These are phyloP conservation scores for Podarcis siculus DNA, from an alignment of 2,797 vertebrate species.

Conservation along the genomic window DNA sequence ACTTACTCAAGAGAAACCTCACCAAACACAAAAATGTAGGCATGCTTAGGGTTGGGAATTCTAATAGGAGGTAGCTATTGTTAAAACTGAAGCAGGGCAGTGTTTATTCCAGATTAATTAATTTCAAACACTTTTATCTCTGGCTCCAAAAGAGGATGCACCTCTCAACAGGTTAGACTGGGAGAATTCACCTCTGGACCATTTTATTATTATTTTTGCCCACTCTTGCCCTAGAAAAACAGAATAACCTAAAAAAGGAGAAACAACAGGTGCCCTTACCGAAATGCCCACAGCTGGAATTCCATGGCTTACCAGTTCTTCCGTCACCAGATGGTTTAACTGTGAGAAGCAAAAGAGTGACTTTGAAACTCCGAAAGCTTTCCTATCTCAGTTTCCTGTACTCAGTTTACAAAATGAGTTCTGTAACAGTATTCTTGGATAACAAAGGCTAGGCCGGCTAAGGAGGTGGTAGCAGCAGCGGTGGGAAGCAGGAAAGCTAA, in stretches of 20 bases:
- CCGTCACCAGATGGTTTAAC: constrained; percentile 32
- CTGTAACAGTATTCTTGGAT: background rate
- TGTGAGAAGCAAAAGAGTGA: constrained; percentile 3
- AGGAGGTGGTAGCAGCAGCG: too few species aligned
- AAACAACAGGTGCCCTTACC: background rate
- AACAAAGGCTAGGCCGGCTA: background rate
- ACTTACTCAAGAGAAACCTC: too few species aligned
- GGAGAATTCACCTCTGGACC: background rate
- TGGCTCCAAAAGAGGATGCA: background rate
- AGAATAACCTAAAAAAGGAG: background rate
- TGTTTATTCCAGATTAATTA: background rate
- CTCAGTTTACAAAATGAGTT: background rate
- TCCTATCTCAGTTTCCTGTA: background rate
- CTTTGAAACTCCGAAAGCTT: constrained; percentile 1
- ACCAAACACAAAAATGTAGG: too few species aligned
- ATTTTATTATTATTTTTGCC: background rate
- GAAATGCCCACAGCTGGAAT: constrained; percentile 40
- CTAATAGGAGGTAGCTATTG: background rate
- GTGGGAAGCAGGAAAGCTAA: background rate
- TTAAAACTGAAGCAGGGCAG: background rate
- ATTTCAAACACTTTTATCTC: background rate
- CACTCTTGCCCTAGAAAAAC: background rate
- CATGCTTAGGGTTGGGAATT: background rate
- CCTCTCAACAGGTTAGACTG: background rate
- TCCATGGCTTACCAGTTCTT: constrained; percentile 24